Evolutionary conservation across 2,888 invertebrate species (phyloP).

Genomic region (Sclerodermus sp.): DNA sequence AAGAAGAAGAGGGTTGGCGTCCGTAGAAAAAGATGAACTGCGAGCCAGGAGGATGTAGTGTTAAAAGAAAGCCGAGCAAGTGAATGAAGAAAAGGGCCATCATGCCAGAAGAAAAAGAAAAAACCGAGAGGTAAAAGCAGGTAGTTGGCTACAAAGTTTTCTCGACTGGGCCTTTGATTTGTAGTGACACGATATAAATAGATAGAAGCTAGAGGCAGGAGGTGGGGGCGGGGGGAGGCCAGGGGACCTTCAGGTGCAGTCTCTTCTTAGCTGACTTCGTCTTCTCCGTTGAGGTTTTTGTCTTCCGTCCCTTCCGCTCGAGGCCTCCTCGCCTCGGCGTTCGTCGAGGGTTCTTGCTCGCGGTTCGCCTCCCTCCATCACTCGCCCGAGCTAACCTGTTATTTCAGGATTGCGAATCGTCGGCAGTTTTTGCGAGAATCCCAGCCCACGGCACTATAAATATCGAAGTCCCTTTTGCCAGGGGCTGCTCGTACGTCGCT

Average conservation of each 20-base stretch:
- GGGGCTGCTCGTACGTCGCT: slow-evolving; percentile 13
- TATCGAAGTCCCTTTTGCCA: slow-evolving; percentile 33
- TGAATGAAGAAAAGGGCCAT: no score
- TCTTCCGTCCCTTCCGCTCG: neutral
- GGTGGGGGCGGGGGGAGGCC: neutral
- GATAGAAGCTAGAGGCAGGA: neutral
- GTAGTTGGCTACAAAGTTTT: no score
- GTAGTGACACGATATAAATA: neutral
- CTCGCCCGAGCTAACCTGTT: slow-evolving; percentile 46
- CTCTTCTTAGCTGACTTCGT: slow-evolving; percentile 1
- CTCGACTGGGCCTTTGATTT: neutral
- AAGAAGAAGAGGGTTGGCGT: no score
- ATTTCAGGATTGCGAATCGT: slow-evolving; percentile 53
- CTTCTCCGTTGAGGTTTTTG: slow-evolving; percentile 5
- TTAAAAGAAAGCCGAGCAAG: no score
- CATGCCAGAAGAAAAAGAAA: no score
- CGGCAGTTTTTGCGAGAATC: slow-evolving; percentile 42
- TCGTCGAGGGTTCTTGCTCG: slow-evolving; percentile 30
- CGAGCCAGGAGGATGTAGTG: no score
- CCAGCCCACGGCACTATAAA: slow-evolving; percentile 45
- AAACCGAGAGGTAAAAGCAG: no score
- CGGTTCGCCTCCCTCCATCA: slow-evolving; percentile 17
- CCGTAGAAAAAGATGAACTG: no score
- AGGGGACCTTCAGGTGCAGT: no score
- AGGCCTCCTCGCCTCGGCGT: slow-evolving; percentile 5